phyloP scores from a whole-genome alignment of 2,797 vertebrate species.

The Anguilla anguilla region DNA sequence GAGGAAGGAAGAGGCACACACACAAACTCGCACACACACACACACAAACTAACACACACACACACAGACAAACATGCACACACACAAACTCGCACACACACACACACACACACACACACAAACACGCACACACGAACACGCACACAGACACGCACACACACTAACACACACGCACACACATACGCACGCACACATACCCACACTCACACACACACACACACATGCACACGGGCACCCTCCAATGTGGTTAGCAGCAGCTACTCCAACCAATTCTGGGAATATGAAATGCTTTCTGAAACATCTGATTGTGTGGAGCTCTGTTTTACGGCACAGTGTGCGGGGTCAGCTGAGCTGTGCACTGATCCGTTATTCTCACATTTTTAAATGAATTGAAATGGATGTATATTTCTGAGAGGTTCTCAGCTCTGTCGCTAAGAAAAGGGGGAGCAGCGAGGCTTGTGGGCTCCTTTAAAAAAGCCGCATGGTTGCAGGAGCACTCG shows the following conservation, averaged over 20 bases:
- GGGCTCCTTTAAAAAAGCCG: neutral
- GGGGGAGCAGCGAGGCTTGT: neutral
- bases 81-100: too few relatives aligned
- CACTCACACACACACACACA: too few relatives aligned
- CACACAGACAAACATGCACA: neutral
- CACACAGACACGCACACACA: too few relatives aligned
- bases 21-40: neutral
- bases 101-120: too few relatives aligned
- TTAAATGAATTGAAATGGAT: conserved; percentile 16
- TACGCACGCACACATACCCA: too few relatives aligned
- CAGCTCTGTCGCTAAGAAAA: neutral
- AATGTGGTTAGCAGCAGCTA: too few relatives aligned
- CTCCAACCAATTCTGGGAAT: neutral
- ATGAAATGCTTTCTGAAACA: neutral
- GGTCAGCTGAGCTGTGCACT: neutral
- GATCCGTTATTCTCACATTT: neutral
- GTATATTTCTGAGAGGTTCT: conserved; percentile 18
- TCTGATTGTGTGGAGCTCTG: neutral
- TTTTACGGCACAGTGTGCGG: neutral
- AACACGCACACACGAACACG: neutral
- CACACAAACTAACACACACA: neutral
- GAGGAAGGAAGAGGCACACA: neutral
- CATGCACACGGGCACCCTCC: too few relatives aligned
- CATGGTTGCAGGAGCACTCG: conserved; percentile 84
- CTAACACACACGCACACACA: too few relatives aligned